Evolutionary conservation across 2,888 invertebrate species (phyloP), one percentile per base, ranked within the genome.

Genomic region (Lathronympha strigana): DNA sequence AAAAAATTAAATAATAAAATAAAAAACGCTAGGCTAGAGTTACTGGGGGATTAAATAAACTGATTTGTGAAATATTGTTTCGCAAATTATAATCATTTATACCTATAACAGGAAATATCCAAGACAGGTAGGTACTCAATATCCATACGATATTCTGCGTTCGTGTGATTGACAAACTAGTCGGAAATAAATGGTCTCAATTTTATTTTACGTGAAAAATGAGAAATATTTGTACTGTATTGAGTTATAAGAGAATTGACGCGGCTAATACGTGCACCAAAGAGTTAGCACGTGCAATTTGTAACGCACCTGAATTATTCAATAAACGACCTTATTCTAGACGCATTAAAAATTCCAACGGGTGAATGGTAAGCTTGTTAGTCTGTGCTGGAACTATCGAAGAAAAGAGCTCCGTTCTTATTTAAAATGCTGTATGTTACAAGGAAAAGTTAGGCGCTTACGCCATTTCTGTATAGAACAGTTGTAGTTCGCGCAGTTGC

Each of bases 181-280:
- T 6, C 11, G 33, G 25, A 17, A 28, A 40, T 28, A 40, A 55
- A 55, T 55, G 13, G 13, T 55, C 25, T 17, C 40, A 13, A 25
- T 55, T 40, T 28, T 38, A 23, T 55, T 55, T 40, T 40, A 23
- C 17, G 55, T 54, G 55, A 40, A 40, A 55, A 40, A 55, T 25
- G 17, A 11, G 25, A n/a, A 54, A 54, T 54, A 40, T 6, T 55
- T 28, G 55, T 40, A 43, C 40, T 25, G 40, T 17, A 55, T 55
- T 43, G 28, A 25, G 40, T 28, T 55, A 55, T 36, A 54, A 55
- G 55, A 43, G 55, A 43, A 55, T 43, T 43, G 43, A 43, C 28
- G 55, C 55, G 17, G 40, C 55, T 55, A 55, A 55, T 43, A 43
- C 55, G 55, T 55, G 55, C 55, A 55, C 23, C 28, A 4, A 36